Conservation (phyloP, 2,888 invertebrate genomes). For the Ophioninae sp. region DNA sequence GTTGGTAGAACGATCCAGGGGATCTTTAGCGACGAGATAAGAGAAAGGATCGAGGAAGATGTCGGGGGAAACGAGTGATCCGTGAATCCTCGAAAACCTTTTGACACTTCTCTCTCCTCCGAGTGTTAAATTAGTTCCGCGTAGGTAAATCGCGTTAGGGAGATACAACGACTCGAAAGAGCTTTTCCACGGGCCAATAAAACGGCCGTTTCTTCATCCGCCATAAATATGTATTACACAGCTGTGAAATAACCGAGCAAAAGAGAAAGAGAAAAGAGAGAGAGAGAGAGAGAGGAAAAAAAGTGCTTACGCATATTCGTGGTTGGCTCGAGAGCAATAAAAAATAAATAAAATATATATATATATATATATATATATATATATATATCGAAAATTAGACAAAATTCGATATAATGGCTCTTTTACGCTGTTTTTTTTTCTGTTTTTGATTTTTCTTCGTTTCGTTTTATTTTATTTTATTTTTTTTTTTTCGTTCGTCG, state of each 20-base stretch:
- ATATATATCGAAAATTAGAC: too few species aligned
- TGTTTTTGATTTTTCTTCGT: too few species aligned
- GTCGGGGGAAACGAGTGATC: slow-evolving; percentile 25
- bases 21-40: slow-evolving; percentile 22
- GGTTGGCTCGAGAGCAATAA: neutral
- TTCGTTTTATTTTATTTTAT: too few species aligned
- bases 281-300: slow-evolving; percentile 27
- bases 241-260: slow-evolving; percentile 30
- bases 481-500: neutral
- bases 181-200: slow-evolving; percentile 45
- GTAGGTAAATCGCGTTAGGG: slow-evolving; percentile 5
- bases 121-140: slow-evolving; percentile 47
- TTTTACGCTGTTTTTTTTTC: slow-evolving; percentile 68
- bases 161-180: slow-evolving; percentile 15
- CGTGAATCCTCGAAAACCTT: slow-evolving; percentile 53
- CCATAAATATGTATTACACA: slow-evolving; percentile 39
- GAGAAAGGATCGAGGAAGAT: neutral
- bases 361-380: too few species aligned
- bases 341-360: slow-evolving; percentile 7
- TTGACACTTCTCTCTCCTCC: slow-evolving; percentile 52
- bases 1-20: neutral
- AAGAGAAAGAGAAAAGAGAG: slow-evolving; percentile 46
- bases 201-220: slow-evolving; percentile 23
- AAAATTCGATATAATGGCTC: slow-evolving; percentile 22
- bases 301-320: neutral